These are phyloP conservation scores for Parauchenoglanis punctatus DNA, from an alignment of 2,797 vertebrate species.

Conservation along the genomic window DNA sequence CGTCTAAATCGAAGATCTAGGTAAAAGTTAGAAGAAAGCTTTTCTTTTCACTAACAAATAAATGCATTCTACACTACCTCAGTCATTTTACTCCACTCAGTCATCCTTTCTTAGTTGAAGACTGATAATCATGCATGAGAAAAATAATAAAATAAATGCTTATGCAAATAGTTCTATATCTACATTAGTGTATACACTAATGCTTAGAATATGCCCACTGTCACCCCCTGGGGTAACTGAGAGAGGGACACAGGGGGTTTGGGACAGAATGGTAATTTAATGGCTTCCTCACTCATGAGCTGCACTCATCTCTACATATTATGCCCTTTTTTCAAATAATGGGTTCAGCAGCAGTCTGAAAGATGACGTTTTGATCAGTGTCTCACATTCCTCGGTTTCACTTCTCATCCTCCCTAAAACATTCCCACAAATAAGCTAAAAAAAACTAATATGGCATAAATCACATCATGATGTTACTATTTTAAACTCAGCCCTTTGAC, in stretches of 20 bases:
- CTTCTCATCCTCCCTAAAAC: neutral
- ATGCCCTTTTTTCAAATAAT: constrained; percentile 72
- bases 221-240: constrained; percentile 42
- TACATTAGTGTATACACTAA: neutral
- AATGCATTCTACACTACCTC: neutral
- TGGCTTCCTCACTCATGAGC: constrained; percentile 79
- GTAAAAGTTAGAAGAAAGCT: neutral
- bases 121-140: neutral
- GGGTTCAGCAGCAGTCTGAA: constrained; percentile 44
- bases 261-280: constrained; percentile 62
- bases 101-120: neutral
- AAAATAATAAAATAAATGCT: neutral
- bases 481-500: neutral
- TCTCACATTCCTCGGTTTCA: constrained; percentile 32
- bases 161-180: neutral
- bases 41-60: neutral
- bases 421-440: constrained; percentile 7
- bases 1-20: neutral
- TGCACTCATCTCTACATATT: constrained; percentile 72
- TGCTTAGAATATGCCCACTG: constrained; percentile 32
- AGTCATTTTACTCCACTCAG: neutral
- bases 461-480: neutral
- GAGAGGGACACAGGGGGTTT: constrained; percentile 39
- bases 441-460: constrained; percentile 9
- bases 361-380: constrained; percentile 42